These are phyloP conservation scores for Nannospalax galili DNA, from an alignment of 2,113 vertebrate genomes.

Conservation along the genomic window DNA sequence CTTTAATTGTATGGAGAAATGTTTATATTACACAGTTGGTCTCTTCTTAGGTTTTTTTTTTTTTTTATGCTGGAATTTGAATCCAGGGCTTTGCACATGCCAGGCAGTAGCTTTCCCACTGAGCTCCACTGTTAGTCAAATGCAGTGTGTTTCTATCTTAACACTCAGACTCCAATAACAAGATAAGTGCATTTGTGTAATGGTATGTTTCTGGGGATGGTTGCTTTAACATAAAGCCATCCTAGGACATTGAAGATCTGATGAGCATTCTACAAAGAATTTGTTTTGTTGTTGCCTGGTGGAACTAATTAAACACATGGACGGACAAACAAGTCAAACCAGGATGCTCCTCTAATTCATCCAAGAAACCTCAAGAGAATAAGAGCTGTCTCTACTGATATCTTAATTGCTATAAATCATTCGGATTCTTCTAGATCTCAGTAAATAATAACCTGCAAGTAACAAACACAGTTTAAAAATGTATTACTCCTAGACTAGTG, in stretches of 20 bases:
- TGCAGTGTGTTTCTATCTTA: not conserved
- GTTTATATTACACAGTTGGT: not conserved
- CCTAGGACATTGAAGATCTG: conserved; percentile 43
- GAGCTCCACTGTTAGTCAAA: not conserved
- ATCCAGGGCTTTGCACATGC: not conserved
- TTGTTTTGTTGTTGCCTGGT: conserved; percentile 57
- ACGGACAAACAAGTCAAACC: conserved; percentile 65
- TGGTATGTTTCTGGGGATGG: conserved; percentile 40
- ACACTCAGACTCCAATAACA: not conserved
- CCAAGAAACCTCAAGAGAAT: conserved; percentile 64
- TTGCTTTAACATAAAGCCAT: conserved; percentile 43
- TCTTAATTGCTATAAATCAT: conserved; percentile 70
- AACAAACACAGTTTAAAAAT: not conserved
- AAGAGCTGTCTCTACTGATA: conserved; percentile 55
- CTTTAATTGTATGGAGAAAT: conserved; percentile 45
- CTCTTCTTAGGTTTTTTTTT: not conserved
- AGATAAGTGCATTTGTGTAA: not conserved
- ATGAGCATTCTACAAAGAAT: conserved; percentile 46
- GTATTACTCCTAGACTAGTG: conserved; percentile 7
- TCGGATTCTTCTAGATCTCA: conserved; percentile 9
- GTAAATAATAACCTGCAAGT: conserved; percentile 38
- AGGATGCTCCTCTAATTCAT: conserved; percentile 56
- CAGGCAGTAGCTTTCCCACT: not conserved
- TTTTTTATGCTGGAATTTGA: not conserved
- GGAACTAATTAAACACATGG: conserved; percentile 77